These are phyloP conservation scores for Ditylenchus weischeri DNA, from an alignment of 2,888 invertebrate genomes.

Conservation along the genomic window DNA sequence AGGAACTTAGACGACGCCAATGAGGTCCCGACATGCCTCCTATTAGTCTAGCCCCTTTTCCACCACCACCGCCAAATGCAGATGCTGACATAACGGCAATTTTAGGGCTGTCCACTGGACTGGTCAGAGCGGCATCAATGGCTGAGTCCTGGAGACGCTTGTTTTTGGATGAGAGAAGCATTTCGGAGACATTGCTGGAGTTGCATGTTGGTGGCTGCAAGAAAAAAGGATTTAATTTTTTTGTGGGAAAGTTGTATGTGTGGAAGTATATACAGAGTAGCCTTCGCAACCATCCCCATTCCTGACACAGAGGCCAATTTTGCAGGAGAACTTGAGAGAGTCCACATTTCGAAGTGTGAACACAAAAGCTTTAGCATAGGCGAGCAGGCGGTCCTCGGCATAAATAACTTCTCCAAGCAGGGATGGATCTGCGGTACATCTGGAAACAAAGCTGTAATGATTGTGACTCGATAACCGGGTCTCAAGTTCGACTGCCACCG, in stretches of 20 bases:
- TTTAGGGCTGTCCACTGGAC: conserved; percentile 20
- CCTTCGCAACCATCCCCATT: conserved; percentile 56
- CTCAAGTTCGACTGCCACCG: too few species aligned
- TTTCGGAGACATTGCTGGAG: conserved; percentile 24
- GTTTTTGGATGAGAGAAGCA: conserved; percentile 22
- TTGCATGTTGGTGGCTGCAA: conserved; percentile 31
- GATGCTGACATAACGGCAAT: conserved; percentile 19
- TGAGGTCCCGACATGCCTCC: conserved; percentile 5
- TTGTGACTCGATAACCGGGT: too few species aligned
- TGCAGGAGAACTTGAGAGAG: conserved; percentile 43
- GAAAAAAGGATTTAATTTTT: background rate
- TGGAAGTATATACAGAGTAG: conserved; percentile 37
- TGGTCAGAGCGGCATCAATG: conserved; percentile 33
- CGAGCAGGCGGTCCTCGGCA: conserved; percentile 47
- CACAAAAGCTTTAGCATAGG: conserved; percentile 45
- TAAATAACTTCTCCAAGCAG: conserved; percentile 48
- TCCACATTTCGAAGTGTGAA: conserved; percentile 50
- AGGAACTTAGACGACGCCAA: conserved; percentile 2
- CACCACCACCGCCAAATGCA: background rate
- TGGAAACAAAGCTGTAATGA: conserved; percentile 20
- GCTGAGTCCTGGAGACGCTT: conserved; percentile 19
- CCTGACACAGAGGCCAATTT: conserved; percentile 47
- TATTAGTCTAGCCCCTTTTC: background rate
- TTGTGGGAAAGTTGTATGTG: background rate
- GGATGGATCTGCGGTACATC: conserved; percentile 47